Percentiles rank a stretch among this genome's conserved stretches.
Conservation (phyloP, 2,797 vertebrate genomes). For the Lutjanus campechanus region DNA sequence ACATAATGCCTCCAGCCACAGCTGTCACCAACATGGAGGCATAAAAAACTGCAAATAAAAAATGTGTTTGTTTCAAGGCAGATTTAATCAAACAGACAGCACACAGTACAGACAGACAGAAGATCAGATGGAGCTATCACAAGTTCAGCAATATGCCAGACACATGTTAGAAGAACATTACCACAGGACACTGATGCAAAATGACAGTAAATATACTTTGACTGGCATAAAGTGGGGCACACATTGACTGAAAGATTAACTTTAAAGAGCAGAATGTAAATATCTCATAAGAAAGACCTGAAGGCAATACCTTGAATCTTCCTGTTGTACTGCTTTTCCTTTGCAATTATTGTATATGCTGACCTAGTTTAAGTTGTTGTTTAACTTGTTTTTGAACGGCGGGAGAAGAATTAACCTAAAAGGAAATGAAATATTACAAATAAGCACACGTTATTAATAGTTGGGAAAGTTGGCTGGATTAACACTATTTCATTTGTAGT, state of each 20-base stretch:
- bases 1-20: too few species aligned
- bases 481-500: not conserved
- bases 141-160: not conserved
- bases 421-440: constrained; percentile 2
- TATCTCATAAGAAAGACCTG: constrained; percentile 15
- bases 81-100: constrained; percentile 1
- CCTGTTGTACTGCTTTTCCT: constrained; percentile 5
- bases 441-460: not conserved
- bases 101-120: not conserved
- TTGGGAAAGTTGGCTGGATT: not conserved
- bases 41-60: not conserved
- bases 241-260: constrained; percentile 16
- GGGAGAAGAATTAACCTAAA: not conserved
- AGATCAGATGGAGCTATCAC: not conserved
- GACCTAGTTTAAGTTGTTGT: constrained; percentile 2
- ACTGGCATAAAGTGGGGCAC: constrained; percentile 29
- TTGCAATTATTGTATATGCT: not conserved
- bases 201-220: constrained; percentile 29
- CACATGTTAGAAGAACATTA: not conserved
- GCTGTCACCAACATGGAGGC: too few species aligned
- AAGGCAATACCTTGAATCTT: not conserved
- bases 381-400: not conserved
- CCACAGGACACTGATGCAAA: constrained; percentile 13
- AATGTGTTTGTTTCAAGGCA: not conserved
- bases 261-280: constrained; percentile 30